These are phyloP conservation scores for Lontra canadensis DNA, from an alignment of 2,113 vertebrate species.

Conservation along the genomic window DNA sequence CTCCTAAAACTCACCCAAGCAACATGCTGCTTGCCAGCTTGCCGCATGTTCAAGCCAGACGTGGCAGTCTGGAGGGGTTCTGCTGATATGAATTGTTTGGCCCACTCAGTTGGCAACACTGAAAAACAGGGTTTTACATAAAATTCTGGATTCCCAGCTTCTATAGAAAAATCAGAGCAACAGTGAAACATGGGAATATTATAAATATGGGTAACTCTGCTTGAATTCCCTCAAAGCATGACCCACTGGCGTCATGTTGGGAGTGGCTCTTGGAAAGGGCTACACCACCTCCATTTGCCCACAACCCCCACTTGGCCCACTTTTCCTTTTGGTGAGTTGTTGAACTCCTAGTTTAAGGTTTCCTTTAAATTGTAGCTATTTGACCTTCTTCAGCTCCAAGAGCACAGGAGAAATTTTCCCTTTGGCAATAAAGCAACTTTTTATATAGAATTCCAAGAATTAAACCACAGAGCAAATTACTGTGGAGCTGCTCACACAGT, in stretches of 20 bases:
- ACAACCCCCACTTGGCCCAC: rapidly evolving
- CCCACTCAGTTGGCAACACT: background rate
- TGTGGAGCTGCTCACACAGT: background rate
- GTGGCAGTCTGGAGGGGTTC: background rate
- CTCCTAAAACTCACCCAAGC: background rate
- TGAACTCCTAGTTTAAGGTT: background rate
- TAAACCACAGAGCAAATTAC: conserved; percentile 29
- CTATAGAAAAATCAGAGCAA: background rate
- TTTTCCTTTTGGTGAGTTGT: background rate
- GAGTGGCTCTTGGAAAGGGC: background rate
- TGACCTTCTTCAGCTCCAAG: conserved; percentile 8
- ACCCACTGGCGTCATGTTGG: rapidly evolving
- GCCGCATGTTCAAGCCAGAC: background rate
- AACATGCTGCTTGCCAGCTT: background rate
- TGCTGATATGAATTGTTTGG: background rate
- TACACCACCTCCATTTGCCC: background rate
- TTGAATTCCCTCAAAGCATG: background rate
- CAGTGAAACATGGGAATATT: background rate
- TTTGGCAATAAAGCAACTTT: conserved; percentile 44
- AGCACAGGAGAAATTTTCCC: conserved; percentile 27
- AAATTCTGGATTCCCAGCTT: background rate
- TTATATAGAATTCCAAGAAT: conserved; percentile 35
- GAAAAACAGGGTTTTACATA: background rate
- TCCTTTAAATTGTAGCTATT: conserved; percentile 29
- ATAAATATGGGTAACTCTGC: background rate